These are phyloP conservation scores for Muscidifurax raptorellus DNA, from an alignment of 1,140 invertebrate species.

Conservation along the genomic window DNA sequence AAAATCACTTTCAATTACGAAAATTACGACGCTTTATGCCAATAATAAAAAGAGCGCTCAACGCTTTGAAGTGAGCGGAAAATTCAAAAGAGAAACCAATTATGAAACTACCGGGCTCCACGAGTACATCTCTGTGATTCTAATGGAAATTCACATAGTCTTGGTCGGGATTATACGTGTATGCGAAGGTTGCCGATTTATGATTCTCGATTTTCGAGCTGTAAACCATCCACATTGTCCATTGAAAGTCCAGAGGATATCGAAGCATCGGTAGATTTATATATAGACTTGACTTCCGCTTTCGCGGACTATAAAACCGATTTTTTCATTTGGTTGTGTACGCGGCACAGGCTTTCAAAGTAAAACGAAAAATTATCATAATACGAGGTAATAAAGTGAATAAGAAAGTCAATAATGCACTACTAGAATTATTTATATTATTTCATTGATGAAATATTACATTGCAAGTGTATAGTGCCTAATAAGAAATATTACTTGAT, in stretches of 20 bases:
- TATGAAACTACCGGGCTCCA: constrained; percentile 1
- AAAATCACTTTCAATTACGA: constrained; percentile 11
- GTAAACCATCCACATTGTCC: constrained; percentile 10
- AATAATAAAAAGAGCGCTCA: neutral
- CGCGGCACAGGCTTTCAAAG: neutral
- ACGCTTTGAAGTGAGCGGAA: neutral
- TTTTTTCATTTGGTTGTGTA: neutral
- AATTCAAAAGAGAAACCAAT: constrained; percentile 6
- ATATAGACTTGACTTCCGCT: neutral
- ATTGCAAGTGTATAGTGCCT: too few relatives aligned
- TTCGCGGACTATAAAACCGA: neutral
- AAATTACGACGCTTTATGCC: neutral
- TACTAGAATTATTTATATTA: too few relatives aligned
- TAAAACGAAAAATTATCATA: neutral
- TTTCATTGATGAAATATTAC: too few relatives aligned
- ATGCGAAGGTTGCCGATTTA: neutral
- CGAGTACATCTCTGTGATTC: neutral
- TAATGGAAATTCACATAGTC: neutral
- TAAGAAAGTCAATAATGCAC: neutral
- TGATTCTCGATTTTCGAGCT: neutral
- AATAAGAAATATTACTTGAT: too few relatives aligned
- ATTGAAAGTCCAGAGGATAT: neutral
- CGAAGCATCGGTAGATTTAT: neutral
- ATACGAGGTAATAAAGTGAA: neutral
- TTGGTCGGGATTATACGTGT: neutral